phyloP scores from a whole-genome alignment of 2,113 vertebrate genomes.

The Strix uralensis region DNA sequence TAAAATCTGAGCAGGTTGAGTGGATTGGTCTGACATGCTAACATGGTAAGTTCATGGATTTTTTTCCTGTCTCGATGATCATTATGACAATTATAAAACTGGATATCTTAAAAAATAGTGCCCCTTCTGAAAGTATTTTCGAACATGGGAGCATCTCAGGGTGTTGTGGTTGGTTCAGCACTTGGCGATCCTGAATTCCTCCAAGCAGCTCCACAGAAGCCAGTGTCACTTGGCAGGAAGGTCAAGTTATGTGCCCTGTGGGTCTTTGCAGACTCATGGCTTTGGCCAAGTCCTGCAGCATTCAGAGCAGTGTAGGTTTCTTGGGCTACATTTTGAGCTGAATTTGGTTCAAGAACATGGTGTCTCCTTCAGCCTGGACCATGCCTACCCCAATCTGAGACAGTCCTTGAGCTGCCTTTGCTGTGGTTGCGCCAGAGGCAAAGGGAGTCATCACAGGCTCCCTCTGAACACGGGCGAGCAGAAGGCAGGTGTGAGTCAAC shows the following conservation, averaged over 20 bases:
- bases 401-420: not conserved
- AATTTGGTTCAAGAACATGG: not conserved
- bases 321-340: not conserved
- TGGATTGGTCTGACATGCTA: not conserved
- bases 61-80: not conserved
- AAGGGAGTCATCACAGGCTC: not conserved
- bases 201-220: not conserved
- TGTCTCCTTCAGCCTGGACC: not conserved
- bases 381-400: not conserved
- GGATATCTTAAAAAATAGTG: not conserved
- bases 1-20: not conserved
- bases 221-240: not conserved
- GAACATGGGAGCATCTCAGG: not conserved
- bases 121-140: not conserved
- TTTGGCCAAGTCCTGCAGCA: not conserved
- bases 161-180: not conserved
- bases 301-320: not conserved
- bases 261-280: not conserved
- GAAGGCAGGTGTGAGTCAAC: not conserved
- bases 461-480: not conserved
- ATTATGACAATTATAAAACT: not conserved
- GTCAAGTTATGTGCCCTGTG: not conserved
- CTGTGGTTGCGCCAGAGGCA: not conserved
- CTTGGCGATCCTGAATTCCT: not conserved
- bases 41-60: not conserved